These are phyloP conservation scores for Nemotelus pantherinus DNA, from an alignment of 2,888 invertebrate genomes.

Conservation along the genomic window DNA sequence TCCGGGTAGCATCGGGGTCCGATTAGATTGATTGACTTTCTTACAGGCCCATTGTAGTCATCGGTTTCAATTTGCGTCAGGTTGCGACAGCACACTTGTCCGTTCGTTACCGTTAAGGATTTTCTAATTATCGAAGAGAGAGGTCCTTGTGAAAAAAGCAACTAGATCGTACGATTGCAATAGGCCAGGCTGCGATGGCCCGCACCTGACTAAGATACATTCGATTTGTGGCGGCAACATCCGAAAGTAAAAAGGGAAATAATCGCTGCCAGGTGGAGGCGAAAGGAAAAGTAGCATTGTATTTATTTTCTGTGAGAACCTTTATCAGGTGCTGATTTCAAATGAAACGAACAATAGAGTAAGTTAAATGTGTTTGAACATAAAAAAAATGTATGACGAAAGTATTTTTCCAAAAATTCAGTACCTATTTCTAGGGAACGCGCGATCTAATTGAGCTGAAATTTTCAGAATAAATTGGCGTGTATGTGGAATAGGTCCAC, in stretches of 20 bases:
- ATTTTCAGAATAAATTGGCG: no score
- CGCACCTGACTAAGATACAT: slow-evolving; percentile 35
- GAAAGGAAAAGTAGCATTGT: neutral
- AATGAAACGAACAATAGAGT: slow-evolving; percentile 15
- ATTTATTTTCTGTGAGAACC: neutral
- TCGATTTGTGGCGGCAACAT: slow-evolving; percentile 29
- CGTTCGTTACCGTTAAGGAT: slow-evolving; percentile 40
- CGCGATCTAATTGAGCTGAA: no score
- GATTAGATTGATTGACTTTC: slow-evolving; percentile 40
- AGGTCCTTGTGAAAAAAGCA: slow-evolving; percentile 25
- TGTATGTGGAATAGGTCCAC: no score
- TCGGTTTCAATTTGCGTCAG: slow-evolving; percentile 43
- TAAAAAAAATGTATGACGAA: no score
- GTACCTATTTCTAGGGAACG: no score
- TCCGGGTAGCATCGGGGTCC: neutral
- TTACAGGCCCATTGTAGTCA: slow-evolving; percentile 16
- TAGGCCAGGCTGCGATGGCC: neutral
- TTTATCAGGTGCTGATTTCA: slow-evolving; percentile 30
- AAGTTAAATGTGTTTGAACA: no score
- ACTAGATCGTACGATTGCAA: neutral
- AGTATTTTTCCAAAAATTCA: no score
- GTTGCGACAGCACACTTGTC: slow-evolving; percentile 38
- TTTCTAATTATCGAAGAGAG: slow-evolving; percentile 41
- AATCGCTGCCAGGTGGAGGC: slow-evolving; percentile 26
- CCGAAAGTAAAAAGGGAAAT: neutral